Evolutionary conservation across 1,140 invertebrate genomes (phyloP).

Genomic region (Drosophila athabasca): DNA sequence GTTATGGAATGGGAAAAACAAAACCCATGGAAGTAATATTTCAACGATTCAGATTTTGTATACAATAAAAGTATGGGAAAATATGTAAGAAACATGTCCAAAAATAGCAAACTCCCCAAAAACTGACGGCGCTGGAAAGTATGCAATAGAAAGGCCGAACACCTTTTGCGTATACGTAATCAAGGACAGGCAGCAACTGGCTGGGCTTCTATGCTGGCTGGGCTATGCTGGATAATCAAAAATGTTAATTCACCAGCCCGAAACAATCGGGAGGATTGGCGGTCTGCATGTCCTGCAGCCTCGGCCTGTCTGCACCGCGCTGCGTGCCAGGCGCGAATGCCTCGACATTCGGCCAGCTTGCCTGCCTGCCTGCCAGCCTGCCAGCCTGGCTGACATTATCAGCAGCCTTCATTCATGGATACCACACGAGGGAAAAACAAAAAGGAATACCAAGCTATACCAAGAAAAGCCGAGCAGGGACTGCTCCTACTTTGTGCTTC

Average conservation of each 20-base stretch:
- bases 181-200: slow-evolving; percentile 6
- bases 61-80: no score
- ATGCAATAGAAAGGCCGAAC: slow-evolving; percentile 23
- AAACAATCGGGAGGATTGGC: slow-evolving; percentile 10
- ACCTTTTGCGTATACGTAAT: slow-evolving; percentile 27
- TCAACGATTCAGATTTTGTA: no score
- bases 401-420: slow-evolving; percentile 74
- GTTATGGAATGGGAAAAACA: no score
- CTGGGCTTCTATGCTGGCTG: neutral
- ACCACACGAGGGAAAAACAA: slow-evolving; percentile 48
- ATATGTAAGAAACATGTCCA: no score
- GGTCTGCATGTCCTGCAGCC: slow-evolving; percentile 30
- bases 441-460: slow-evolving; percentile 1
- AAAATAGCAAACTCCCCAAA: neutral
- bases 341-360: no score
- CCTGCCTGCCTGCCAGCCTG: slow-evolving; percentile 6
- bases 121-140: slow-evolving; percentile 27
- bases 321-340: slow-evolving; percentile 56
- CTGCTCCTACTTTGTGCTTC: slow-evolving; percentile 50
- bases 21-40: no score
- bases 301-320: slow-evolving; percentile 47
- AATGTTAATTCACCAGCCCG: slow-evolving; percentile 39
- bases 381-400: slow-evolving; percentile 36
- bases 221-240: slow-evolving; percentile 37
- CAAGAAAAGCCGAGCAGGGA: slow-evolving; percentile 29